Percentiles rank a stretch among this genome's conserved stretches.
Evolutionary conservation across 2,797 vertebrate genomes (phyloP).

Genomic region (Malurus leucopterus): DNA sequence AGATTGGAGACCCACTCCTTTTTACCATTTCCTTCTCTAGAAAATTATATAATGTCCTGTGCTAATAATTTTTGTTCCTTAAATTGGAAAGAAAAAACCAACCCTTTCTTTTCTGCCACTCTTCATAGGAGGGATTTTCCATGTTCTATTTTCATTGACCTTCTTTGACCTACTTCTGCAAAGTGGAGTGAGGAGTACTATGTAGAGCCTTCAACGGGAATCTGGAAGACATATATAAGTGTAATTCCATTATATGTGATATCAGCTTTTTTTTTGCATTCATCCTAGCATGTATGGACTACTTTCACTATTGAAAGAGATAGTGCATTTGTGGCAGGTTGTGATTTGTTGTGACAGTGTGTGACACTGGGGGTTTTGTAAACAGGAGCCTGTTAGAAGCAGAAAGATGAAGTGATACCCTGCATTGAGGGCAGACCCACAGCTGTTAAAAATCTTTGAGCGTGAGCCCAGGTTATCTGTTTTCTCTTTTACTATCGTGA

Average conservation of each 20-base stretch:
- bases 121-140: constrained; percentile 28
- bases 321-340: not conserved
- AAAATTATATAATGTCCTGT: not conserved
- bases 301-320: not conserved
- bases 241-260: not conserved
- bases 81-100: not conserved
- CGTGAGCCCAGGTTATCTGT: not conserved
- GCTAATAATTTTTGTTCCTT: not conserved
- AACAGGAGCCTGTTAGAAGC: not conserved
- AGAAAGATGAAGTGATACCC: not conserved
- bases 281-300: not conserved
- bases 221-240: not conserved
- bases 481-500: not conserved
- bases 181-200: not conserved
- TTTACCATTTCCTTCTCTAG: not conserved
- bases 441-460: not conserved
- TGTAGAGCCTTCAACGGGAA: not conserved
- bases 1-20: not conserved
- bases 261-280: not conserved
- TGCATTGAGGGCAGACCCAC: not conserved
- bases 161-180: constrained; percentile 27
- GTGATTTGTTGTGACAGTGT: not conserved
- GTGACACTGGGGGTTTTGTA: not conserved
- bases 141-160: not conserved
- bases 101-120: not conserved